A percentile compares a stretch with the other conserved stretches of the same genome.
Conservation (phyloP, 1,140 invertebrate species). For the Drosophila takahashii region DNA sequence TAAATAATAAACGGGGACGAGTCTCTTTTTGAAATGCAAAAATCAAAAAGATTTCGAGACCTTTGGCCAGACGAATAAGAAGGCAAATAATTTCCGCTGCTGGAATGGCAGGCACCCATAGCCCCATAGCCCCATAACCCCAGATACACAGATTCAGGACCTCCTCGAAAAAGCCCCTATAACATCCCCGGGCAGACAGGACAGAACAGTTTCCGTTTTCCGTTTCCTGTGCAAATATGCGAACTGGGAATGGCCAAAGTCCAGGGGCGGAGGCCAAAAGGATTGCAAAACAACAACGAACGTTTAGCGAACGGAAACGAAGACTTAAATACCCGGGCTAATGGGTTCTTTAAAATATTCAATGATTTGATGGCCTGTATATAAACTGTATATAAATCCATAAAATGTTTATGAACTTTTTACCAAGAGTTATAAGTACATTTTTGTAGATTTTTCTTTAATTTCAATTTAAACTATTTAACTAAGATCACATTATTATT, state of each 20-base stretch:
- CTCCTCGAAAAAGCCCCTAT: neutral
- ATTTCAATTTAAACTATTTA: too few relatives aligned
- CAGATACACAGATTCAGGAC: constrained; percentile 3
- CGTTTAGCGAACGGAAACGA: neutral
- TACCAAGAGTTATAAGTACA: neutral
- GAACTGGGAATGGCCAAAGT: neutral
- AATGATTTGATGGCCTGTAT: too few relatives aligned
- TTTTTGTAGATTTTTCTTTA: too few relatives aligned
- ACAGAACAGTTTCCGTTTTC: constrained; percentile 43
- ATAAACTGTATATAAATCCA: neutral
- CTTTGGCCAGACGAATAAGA: constrained; percentile 21
- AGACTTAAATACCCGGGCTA: neutral
- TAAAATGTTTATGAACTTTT: neutral
- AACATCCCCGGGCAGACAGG: constrained; percentile 21
- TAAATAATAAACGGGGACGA: constrained; percentile 5
- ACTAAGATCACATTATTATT: too few relatives aligned
- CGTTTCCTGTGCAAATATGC: constrained; percentile 55
- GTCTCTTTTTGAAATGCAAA: constrained; percentile 11
- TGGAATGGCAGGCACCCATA: constrained; percentile 5
- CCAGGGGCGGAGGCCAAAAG: constrained; percentile 1
- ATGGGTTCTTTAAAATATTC: neutral
- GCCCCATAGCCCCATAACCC: neutral
- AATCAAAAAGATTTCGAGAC: constrained; percentile 12
- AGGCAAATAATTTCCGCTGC: constrained; percentile 43
- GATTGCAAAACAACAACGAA: neutral